These are phyloP conservation scores for Darevskia mixta DNA, from an alignment of 2,797 vertebrate species.

Conservation along the genomic window DNA sequence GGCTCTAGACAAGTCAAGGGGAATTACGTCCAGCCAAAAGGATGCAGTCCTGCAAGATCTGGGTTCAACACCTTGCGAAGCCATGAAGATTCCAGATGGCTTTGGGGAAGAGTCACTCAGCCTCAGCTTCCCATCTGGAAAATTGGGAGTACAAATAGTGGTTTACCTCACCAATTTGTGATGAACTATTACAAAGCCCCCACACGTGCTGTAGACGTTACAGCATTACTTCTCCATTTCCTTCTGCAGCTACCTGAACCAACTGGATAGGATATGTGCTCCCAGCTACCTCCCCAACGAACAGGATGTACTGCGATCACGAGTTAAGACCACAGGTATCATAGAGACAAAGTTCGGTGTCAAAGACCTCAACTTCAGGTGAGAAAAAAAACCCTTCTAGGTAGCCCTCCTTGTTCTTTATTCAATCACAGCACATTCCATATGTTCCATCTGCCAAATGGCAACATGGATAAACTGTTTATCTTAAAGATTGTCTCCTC, in stretches of 20 bases:
- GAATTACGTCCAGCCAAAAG: not conserved
- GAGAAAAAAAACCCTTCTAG: conserved; percentile 5
- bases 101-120: not conserved
- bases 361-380: conserved; percentile 97
- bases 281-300: conserved; percentile 89
- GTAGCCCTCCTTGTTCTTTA: not conserved
- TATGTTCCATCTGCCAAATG: not conserved
- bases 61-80: conserved; percentile 6
- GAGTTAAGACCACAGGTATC: conserved; percentile 98
- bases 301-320: conserved; percentile 95
- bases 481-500: not conserved
- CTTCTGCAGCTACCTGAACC: conserved; percentile 89
- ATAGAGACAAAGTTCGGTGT: conserved; percentile 95
- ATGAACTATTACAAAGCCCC: not conserved
- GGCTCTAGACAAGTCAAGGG: not conserved
- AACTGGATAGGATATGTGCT: conserved; percentile 91
- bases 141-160: not conserved
- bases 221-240: not conserved
- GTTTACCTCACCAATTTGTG: not conserved
- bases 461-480: not conserved
- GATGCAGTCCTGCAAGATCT: not conserved
- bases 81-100: not conserved
- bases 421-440: not conserved
- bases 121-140: not conserved
- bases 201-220: not conserved